A percentile compares a stretch with the other conserved stretches of the same genome.
These are phyloP conservation scores for Poicephalus gulielmi DNA, from an alignment of 2,113 vertebrate species.

Conservation along the genomic window DNA sequence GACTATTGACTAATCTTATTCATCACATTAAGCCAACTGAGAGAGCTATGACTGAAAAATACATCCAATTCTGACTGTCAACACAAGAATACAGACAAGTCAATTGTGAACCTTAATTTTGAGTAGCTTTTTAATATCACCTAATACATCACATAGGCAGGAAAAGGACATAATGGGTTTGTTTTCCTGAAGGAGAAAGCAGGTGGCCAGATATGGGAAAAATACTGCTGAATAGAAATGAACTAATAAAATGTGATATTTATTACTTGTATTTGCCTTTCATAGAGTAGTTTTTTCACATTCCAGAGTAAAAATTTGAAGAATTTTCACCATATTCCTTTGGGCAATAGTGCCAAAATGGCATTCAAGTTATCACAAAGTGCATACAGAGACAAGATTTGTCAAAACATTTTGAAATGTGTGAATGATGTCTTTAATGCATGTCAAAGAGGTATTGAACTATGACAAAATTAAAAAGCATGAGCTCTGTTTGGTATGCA, in stretches of 20 bases:
- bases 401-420: conserved; percentile 23
- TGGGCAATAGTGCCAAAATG: background rate
- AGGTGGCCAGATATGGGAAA: background rate
- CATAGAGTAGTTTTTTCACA: background rate
- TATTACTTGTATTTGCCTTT: background rate
- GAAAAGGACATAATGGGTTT: background rate
- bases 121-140: background rate
- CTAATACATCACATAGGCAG: background rate
- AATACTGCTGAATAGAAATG: background rate
- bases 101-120: background rate
- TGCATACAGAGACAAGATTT: background rate
- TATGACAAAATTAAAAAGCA: background rate
- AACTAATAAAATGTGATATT: background rate
- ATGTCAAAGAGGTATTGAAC: background rate
- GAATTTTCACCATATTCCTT: background rate
- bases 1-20: background rate
- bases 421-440: background rate
- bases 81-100: background rate
- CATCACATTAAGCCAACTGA: background rate
- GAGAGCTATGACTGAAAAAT: background rate
- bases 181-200: background rate
- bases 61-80: background rate
- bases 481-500: background rate
- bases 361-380: background rate
- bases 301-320: background rate